Conservation (phyloP, 1,140 invertebrate genomes). For the Trialeurodes vaporariorum region DNA sequence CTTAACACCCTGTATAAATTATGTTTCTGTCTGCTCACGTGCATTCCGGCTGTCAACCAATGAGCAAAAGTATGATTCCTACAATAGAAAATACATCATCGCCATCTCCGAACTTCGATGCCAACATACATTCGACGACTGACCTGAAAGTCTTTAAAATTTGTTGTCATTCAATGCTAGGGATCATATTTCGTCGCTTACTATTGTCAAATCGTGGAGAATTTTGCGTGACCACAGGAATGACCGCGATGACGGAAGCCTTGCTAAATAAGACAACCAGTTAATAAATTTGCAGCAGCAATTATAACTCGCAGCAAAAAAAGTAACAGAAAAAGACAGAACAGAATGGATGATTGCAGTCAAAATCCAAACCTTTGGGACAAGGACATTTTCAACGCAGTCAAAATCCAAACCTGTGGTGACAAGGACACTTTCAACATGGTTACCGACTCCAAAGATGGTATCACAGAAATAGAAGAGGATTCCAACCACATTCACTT, state of each 20-base stretch:
- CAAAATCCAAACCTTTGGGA: not conserved
- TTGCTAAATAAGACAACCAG: not conserved
- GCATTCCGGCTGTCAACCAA: no score
- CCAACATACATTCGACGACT: not conserved
- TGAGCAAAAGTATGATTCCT: no score
- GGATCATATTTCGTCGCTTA: not conserved
- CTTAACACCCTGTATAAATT: no score
- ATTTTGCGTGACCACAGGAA: not conserved
- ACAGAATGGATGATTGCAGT: not conserved
- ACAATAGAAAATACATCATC: no score
- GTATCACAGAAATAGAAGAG: not conserved
- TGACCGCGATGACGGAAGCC: not conserved
- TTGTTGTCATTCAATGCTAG: not conserved
- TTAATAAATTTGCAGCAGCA: not conserved
- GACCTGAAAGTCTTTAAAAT: not conserved
- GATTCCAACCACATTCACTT: not conserved
- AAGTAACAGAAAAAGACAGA: not conserved
- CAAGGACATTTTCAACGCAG: not conserved
- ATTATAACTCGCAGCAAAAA: not conserved
- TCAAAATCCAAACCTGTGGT: not conserved
- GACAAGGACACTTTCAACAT: not conserved
- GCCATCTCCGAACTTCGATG: no score
- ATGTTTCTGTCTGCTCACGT: no score
- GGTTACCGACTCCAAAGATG: not conserved
- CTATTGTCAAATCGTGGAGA: not conserved